These are phyloP conservation scores for Falco columbarius DNA, from an alignment of 2,797 vertebrate species.

Conservation along the genomic window DNA sequence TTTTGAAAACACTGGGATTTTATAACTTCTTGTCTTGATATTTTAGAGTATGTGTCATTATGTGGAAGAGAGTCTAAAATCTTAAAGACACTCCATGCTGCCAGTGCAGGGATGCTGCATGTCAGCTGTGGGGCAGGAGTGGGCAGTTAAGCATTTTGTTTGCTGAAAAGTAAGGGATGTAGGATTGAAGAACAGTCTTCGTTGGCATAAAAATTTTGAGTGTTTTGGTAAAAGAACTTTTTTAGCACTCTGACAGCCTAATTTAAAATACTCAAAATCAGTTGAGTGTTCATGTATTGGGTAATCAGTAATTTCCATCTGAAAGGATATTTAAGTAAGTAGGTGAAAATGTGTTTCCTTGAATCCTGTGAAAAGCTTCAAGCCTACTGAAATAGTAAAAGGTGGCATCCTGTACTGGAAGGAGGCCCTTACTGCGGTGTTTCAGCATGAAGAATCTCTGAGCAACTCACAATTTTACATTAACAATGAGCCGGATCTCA, in stretches of 20 bases:
- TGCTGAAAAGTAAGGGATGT: neutral
- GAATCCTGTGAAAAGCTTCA: neutral
- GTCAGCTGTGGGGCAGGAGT: neutral
- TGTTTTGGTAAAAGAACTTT: neutral
- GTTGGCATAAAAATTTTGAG: neutral
- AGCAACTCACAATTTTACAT: neutral
- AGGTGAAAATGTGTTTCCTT: neutral
- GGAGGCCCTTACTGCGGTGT: neutral
- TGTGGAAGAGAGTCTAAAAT: neutral
- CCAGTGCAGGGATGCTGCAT: neutral
- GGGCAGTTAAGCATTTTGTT: constrained; percentile 20
- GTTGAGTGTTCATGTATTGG: neutral
- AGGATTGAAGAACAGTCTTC: neutral
- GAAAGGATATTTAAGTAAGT: neutral
- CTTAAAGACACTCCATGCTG: neutral
- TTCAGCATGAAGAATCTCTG: neutral
- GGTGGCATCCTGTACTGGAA: neutral
- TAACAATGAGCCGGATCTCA: neutral
- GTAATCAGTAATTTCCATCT: neutral
- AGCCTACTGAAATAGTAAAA: neutral
- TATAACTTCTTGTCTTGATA: neutral
- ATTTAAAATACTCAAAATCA: neutral
- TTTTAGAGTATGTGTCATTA: neutral
- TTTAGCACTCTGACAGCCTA: neutral
- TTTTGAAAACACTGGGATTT: neutral